Evolutionary conservation across 2,888 invertebrate genomes (phyloP).

Genomic region (Fabriciana adippe): DNA sequence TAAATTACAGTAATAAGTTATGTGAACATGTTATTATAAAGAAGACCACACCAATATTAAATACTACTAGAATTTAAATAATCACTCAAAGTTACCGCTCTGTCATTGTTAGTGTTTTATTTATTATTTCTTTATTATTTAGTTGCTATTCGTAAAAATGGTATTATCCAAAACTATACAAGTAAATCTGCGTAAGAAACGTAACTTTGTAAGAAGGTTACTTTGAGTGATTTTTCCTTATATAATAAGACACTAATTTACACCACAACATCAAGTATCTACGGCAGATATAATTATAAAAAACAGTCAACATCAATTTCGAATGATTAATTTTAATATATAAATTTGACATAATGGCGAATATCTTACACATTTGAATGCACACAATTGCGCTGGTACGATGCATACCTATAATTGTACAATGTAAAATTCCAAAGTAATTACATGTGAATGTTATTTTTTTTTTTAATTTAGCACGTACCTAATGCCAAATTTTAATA

Average conservation of each 20-base stretch:
- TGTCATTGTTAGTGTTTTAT: conserved; percentile 15
- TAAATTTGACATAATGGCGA: conserved; percentile 78
- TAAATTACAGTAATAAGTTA: conserved; percentile 71
- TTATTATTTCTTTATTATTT: conserved; percentile 26
- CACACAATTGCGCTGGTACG: conserved; percentile 46
- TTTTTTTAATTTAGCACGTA: conserved; percentile 44
- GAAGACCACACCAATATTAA: conserved; percentile 80
- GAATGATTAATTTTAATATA: conserved; percentile 76
- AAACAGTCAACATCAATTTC: conserved; percentile 83
- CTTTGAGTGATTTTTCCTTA: conserved; percentile 72
- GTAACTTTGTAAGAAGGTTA: conserved; percentile 35
- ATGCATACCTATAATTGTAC: conserved; percentile 30
- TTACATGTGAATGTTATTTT: conserved; percentile 26
- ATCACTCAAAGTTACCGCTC: conserved; percentile 66
- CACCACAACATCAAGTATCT: conserved; percentile 83
- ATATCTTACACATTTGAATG: conserved; percentile 75
- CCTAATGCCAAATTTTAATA: conserved; percentile 36
- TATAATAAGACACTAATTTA: conserved; percentile 81
- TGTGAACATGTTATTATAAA: conserved; percentile 71
- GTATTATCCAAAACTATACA: conserved; percentile 37
- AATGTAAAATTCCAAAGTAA: conserved; percentile 27
- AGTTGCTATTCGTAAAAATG: conserved; percentile 35
- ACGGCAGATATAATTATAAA: conserved; percentile 80
- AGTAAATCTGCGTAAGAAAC: conserved; percentile 34
- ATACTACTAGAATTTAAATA: conserved; percentile 75